These are phyloP conservation scores for Leptodactylus fallax DNA, from an alignment of 2,797 vertebrate genomes.

Conservation along the genomic window DNA sequence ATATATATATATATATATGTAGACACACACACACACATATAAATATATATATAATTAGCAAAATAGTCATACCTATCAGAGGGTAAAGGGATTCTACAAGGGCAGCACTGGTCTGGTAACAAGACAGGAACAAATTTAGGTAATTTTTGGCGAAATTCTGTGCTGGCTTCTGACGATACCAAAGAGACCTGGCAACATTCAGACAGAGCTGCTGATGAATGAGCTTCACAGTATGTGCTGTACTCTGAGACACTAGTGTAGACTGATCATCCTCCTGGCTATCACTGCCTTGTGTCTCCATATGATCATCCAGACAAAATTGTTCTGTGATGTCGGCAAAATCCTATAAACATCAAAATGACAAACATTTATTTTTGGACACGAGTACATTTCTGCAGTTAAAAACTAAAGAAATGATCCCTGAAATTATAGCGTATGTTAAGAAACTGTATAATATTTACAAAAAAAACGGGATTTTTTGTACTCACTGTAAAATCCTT, in stretches of 20 bases:
- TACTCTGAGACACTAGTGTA: slow-evolving; percentile 76
- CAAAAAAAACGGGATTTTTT: too few species aligned
- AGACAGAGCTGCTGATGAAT: slow-evolving; percentile 88
- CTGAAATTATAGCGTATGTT: neutral
- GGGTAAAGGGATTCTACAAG: slow-evolving; percentile 88
- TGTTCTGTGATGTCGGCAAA: slow-evolving; percentile 88
- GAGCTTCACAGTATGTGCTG: slow-evolving; percentile 81
- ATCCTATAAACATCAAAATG: slow-evolving; percentile 78
- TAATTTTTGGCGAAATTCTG: slow-evolving; percentile 80
- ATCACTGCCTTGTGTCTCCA: slow-evolving; percentile 70
- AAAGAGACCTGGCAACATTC: slow-evolving; percentile 83
- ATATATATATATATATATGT: too few species aligned
- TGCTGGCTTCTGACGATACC: slow-evolving; percentile 82
- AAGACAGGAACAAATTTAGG: slow-evolving; percentile 84
- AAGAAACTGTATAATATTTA: neutral
- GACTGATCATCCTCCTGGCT: slow-evolving; percentile 68
- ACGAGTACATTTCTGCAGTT: too few species aligned
- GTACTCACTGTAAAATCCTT: too few species aligned
- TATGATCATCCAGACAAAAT: slow-evolving; percentile 83
- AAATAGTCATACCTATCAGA: slow-evolving; percentile 82
- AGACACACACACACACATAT: too few species aligned
- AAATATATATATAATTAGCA: too few species aligned
- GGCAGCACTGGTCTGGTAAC: slow-evolving; percentile 88
- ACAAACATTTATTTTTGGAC: neutral
- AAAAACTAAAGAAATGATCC: too few species aligned